Base-by-base conservation (phyloP, 2,888 invertebrate species). In the Protophormia terraenovae region DNA sequence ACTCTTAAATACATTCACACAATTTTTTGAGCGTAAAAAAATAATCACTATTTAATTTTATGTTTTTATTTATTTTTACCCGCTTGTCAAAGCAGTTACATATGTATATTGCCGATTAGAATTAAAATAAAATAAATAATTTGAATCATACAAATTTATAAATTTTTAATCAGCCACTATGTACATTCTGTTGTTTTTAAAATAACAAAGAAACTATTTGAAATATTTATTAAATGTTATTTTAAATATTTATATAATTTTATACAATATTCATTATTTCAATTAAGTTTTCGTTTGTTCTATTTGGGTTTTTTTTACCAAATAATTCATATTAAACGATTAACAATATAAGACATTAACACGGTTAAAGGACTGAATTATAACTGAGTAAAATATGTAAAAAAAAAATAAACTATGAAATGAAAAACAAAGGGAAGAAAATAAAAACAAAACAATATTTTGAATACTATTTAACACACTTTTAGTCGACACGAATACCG, bases 1-100 rank as follows among this genome's bases (percentile, higher is more conserved):
- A 75, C 50, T 71, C 16, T 35, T 7, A 81, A 75, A 82, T 47
- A 62, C 85, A 85, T 85, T 58, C 69, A 82, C 14, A 81, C 45
- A 50, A 29, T 10, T 38, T 67, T 58, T 19, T 2, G 3, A 32
- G 10, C 4, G 24, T 24, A 14, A 0, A 38, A 22, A 45, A 7
- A 0, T 53, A 58, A 22, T 32, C 27, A 55, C 27, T 24, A 16
- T 19, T 35, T 24, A 47, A 27, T 32, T 22, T 50, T n/a, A n/a
- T n/a, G n/a, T n/a, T n/a, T n/a, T n/a, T n/a, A n/a, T n/a, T n/a
- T n/a, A n/a, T n/a, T n/a, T n/a, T n/a, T n/a, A n/a, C n/a, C n/a
- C n/a, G n/a, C n/a, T n/a, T n/a, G n/a, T n/a, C n/a, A n/a, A n/a
- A 12, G 19, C 32, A 16, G n/a, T 27, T 16, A 6, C n/a, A n/a